These are phyloP conservation scores for Drosophila sechellia DNA, from an alignment of 1,140 invertebrate genomes.

Conservation along the genomic window DNA sequence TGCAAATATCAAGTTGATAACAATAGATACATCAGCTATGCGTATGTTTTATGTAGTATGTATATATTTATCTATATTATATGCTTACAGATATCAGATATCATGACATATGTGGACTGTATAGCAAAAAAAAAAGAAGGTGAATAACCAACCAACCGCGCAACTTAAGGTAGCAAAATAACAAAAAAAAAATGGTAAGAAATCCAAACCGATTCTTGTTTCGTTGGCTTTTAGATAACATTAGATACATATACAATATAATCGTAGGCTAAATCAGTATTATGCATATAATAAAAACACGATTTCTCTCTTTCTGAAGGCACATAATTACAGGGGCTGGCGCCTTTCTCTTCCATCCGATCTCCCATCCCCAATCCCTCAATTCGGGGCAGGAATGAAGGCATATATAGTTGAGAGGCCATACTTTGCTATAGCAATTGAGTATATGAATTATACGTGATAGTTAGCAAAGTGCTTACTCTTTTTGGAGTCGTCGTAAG, in stretches of 20 bases:
- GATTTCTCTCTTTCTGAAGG: slow-evolving; percentile 56
- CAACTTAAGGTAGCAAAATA: slow-evolving; percentile 61
- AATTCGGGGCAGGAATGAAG: slow-evolving; percentile 8
- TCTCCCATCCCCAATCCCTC: slow-evolving; percentile 19
- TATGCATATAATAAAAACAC: slow-evolving; percentile 53
- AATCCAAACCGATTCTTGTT: slow-evolving; percentile 23
- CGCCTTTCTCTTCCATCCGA: slow-evolving; percentile 10
- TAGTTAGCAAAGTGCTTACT: slow-evolving; percentile 20
- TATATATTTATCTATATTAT: slow-evolving; percentile 43
- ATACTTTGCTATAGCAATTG: slow-evolving; percentile 21
- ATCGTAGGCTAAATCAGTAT: slow-evolving; percentile 38
- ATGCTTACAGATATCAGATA: slow-evolving; percentile 59
- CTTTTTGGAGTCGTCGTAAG: not conserved
- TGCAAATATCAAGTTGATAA: slow-evolving; percentile 78
- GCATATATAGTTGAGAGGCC: slow-evolving; percentile 23
- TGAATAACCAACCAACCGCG: slow-evolving; percentile 68
- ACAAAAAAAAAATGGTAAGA: slow-evolving; percentile 37
- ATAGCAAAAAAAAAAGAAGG: slow-evolving; percentile 34
- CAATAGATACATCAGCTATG: slow-evolving; percentile 76
- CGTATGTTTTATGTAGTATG: slow-evolving; percentile 35
- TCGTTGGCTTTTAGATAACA: slow-evolving; percentile 52
- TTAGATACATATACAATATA: slow-evolving; percentile 27
- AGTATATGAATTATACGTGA: slow-evolving; percentile 31
- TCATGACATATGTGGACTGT: slow-evolving; percentile 39
- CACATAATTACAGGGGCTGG: slow-evolving; percentile 76